Evolutionary conservation across 1,140 invertebrate genomes (phyloP).

Genomic region (Ceratoteleas bidentatus): DNA sequence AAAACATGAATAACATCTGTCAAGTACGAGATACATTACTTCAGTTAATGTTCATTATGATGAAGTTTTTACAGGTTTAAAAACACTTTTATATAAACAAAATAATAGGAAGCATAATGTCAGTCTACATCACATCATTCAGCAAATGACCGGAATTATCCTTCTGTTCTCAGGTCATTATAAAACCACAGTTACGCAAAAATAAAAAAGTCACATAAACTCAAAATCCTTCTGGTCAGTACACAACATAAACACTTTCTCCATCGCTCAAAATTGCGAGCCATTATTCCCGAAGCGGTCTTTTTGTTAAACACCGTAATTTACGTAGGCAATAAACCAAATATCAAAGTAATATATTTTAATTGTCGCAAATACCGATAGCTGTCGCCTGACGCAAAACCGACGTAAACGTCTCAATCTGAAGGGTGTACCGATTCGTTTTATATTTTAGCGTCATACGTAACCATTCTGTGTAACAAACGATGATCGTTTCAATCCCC

Average conservation of each 20-base stretch:
- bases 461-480: slow-evolving; percentile 18
- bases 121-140: too few relatives aligned
- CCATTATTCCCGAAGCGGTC: slow-evolving; percentile 9
- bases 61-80: too few relatives aligned
- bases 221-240: neutral
- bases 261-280: slow-evolving; percentile 17
- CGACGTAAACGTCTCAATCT: slow-evolving; percentile 28
- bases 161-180: too few relatives aligned
- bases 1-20: too few relatives aligned
- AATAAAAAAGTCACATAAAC: too few relatives aligned
- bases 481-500: slow-evolving; percentile 6
- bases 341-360: slow-evolving; percentile 9
- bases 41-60: too few relatives aligned
- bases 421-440: slow-evolving; percentile 14
- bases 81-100: too few relatives aligned
- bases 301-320: neutral
- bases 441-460: slow-evolving; percentile 5
- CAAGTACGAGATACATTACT: too few relatives aligned
- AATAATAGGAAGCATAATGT: too few relatives aligned
- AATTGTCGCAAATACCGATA: slow-evolving; percentile 12
- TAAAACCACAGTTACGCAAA: too few relatives aligned
- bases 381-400: slow-evolving; percentile 5
- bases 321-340: neutral
- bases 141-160: too few relatives aligned
- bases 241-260: slow-evolving; percentile 26